These are phyloP conservation scores for Luehdorfia chinensis DNA, from an alignment of 1,140 invertebrate genomes.

Conservation along the genomic window DNA sequence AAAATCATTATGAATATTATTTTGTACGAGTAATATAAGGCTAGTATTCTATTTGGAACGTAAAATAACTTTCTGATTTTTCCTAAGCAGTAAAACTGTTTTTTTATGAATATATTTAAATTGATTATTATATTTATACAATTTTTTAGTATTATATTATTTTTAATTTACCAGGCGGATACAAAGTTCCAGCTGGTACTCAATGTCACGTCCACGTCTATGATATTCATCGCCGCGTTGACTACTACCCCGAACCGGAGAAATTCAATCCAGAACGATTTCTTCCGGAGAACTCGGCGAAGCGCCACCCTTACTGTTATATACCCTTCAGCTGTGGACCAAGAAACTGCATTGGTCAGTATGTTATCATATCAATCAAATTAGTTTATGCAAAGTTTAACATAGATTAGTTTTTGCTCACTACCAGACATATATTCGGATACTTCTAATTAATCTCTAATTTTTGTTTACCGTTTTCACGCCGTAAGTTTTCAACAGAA, in stretches of 20 bases:
- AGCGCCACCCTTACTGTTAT: constrained; percentile 72
- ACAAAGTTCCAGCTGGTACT: constrained; percentile 73
- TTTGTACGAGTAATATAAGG: too few species aligned
- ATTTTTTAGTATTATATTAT: too few species aligned
- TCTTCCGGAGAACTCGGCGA: constrained; percentile 52
- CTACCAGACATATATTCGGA: too few species aligned
- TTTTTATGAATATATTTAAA: constrained; percentile 1
- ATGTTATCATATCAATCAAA: neutral
- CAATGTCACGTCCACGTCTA: constrained; percentile 77
- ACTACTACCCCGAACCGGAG: constrained; percentile 78
- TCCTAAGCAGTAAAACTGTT: too few species aligned
- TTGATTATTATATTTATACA: neutral
- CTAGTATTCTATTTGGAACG: too few species aligned
- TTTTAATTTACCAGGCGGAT: constrained; percentile 58
- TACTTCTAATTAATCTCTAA: too few species aligned
- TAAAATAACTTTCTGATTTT: too few species aligned
- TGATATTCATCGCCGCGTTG: constrained; percentile 73
- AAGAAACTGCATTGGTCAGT: constrained; percentile 77
- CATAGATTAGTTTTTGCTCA: too few species aligned
- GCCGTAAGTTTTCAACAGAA: too few species aligned
- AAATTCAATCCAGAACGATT: constrained; percentile 80
- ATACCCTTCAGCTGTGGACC: constrained; percentile 84
- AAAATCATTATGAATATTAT: too few species aligned
- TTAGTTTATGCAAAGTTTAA: neutral
- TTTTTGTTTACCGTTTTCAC: too few species aligned